Base-by-base conservation (phyloP, 2,888 invertebrate genomes). In the Camptogramma bilineatum region DNA sequence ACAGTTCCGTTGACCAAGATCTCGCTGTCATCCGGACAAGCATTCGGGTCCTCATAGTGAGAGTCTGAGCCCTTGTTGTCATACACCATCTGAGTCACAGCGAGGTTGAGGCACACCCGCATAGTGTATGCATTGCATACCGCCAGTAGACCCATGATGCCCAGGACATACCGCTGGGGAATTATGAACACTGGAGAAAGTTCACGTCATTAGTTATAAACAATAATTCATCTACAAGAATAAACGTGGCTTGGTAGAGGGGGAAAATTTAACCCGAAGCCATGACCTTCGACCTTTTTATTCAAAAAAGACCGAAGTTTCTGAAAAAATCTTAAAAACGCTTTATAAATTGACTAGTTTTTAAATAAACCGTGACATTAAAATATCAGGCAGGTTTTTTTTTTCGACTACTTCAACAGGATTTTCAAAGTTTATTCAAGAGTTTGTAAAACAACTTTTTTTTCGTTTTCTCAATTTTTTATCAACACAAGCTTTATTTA, bases 61-160 rank as follows among this genome's bases (percentile, higher is more conserved):
- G 77, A 72, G n/a, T 80, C 76, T 19, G 84, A 72, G 77, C 82
- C 87, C 86, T 85, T 86, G 10, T 85, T 87, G 58, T 86, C 88
- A 73, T 89, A 87, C 9, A 95, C 95, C 94, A 96, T 95, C 76
- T 95, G 94, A 0, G 96, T 96, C 64, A 96, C 96, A 4, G 96
- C 95, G 56, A 96, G 93, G 69, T 96, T 96, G 54, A 96, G 93
- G 67, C 95, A 95, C 1, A 96, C 95, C 8, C 96, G 93, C 96
- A 96, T 96, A 46, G 95, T 95, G 79, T 96, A 96, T n/a, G 96
- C 96, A 81, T 95, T 96, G 82, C 95, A 93, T n/a, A 96, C 94
- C 7, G 95, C 96, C 73, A 96, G 80, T 76, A 96, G 94, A n/a
- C 96, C 95, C 96, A 96, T 96, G 69, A 96, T 93, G 74, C 95